phyloP scores from a whole-genome alignment of 1,140 invertebrate genomes.

The Drosophila willistoni region DNA sequence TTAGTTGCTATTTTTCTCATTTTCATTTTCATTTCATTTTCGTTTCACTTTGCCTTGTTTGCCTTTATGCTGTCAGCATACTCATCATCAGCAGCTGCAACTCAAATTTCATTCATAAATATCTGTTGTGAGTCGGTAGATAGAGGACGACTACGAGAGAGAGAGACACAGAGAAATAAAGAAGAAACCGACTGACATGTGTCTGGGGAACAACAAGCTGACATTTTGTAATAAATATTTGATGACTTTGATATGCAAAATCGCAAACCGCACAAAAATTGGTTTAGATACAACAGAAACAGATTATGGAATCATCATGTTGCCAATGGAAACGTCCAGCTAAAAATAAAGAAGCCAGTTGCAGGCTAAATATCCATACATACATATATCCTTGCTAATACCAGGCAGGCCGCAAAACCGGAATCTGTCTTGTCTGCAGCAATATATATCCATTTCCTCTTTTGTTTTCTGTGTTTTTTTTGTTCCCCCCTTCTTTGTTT shows the following conservation, averaged over 20 bases:
- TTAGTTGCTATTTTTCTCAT: conserved; percentile 57
- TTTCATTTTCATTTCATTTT: conserved; percentile 45
- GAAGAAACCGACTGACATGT: conserved; percentile 35
- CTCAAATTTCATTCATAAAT: conserved; percentile 57
- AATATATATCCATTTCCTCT: conserved; percentile 15
- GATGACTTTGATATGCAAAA: conserved; percentile 66
- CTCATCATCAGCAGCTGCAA: conserved; percentile 54
- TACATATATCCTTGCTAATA: conserved; percentile 42
- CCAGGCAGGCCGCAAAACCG: conserved; percentile 14
- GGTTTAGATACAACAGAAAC: conserved; percentile 46
- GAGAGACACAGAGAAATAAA: conserved; percentile 3
- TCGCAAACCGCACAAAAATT: conserved; percentile 60
- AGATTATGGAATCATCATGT: conserved; percentile 33
- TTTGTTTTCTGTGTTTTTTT: neutral
- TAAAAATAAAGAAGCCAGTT: neutral
- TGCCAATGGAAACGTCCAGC: conserved; percentile 31
- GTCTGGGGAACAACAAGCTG: conserved; percentile 62
- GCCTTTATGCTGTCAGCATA: conserved; percentile 29
- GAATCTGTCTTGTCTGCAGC: conserved; percentile 15
- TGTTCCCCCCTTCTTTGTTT: conserved; percentile 12
- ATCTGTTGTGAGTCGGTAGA: conserved; percentile 31
- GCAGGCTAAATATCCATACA: conserved; percentile 32
- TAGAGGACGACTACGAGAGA: neutral
- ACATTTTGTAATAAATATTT: conserved; percentile 69
- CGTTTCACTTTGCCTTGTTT: conserved; percentile 23